A percentile compares a stretch with the other conserved stretches of the same genome.
Evolutionary conservation across 2,888 invertebrate genomes (phyloP).

Genomic region (Caenorhabditis sp.): DNA sequence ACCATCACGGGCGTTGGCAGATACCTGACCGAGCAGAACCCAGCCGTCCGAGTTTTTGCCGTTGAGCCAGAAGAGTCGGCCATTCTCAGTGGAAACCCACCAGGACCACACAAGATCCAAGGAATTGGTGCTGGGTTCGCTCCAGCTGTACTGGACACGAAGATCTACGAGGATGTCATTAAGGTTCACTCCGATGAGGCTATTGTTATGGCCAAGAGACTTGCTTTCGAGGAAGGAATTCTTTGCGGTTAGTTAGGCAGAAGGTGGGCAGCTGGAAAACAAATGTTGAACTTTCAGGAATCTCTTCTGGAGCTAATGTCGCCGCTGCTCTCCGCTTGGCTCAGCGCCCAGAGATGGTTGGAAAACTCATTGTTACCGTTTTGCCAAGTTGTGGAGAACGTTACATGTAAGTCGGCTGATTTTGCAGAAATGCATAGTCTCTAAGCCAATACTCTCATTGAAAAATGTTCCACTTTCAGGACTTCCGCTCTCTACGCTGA

Average conservation of each 20-base stretch:
- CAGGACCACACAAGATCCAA: conserved; percentile 82
- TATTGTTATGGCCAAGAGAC: conserved; percentile 76
- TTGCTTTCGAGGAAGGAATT: conserved; percentile 79
- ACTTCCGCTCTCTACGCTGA: conserved; percentile 78
- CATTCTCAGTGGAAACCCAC: conserved; percentile 76
- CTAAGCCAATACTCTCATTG: not conserved
- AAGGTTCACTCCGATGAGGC: conserved; percentile 77
- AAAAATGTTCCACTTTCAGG: too few species aligned
- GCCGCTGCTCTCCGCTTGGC: conserved; percentile 78
- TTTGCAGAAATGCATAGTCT: not conserved
- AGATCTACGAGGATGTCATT: conserved; percentile 78
- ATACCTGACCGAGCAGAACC: conserved; percentile 78
- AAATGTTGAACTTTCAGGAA: conserved; percentile 65
- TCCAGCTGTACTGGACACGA: conserved; percentile 76
- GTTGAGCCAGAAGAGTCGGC: conserved; percentile 81
- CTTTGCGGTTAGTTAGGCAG: conserved; percentile 75
- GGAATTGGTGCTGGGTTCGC: conserved; percentile 82
- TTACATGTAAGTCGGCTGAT: conserved; percentile 75
- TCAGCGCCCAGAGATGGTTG: conserved; percentile 76
- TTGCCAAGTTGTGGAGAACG: conserved; percentile 82
- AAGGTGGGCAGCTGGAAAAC: not conserved
- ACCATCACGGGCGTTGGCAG: conserved; percentile 81
- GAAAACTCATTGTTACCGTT: conserved; percentile 81
- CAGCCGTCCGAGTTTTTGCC: conserved; percentile 76
- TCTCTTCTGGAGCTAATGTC: conserved; percentile 82